Percentiles rank a stretch among this genome's conserved stretches.
These are phyloP conservation scores for Hiodon tergisus DNA, from an alignment of 2,113 vertebrate species.

Conservation along the genomic window DNA sequence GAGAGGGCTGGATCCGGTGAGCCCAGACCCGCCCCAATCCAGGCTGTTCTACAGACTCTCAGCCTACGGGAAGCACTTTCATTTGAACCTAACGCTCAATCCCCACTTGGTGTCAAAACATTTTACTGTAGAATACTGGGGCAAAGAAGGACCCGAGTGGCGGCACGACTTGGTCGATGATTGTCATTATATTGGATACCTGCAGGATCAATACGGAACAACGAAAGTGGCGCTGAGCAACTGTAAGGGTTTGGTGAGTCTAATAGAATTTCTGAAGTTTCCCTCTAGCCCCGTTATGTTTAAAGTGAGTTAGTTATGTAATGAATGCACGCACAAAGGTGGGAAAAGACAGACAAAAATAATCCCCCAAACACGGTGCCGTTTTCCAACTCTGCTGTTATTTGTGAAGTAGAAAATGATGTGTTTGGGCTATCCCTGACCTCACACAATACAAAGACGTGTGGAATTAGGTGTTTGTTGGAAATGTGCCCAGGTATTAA, in stretches of 20 bases:
- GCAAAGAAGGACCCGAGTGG: slow-evolving; percentile 81
- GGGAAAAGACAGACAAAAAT: too few relatives aligned
- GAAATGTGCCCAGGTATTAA: background rate
- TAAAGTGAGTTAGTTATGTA: background rate
- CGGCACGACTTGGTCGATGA: slow-evolving; percentile 80
- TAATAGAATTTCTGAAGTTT: background rate
- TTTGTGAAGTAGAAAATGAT: background rate
- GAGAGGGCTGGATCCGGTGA: slow-evolving; percentile 68
- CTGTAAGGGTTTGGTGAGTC: slow-evolving; percentile 95
- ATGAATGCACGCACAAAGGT: background rate
- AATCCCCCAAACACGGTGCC: too few relatives aligned
- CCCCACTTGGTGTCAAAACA: slow-evolving; percentile 92
- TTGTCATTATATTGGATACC: slow-evolving; percentile 91
- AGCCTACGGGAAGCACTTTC: slow-evolving; percentile 98
- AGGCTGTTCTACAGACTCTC: slow-evolving; percentile 94
- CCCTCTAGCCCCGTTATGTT: too few relatives aligned
- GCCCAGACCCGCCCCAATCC: slow-evolving; percentile 71
- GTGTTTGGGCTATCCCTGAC: background rate
- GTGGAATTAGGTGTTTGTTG: background rate
- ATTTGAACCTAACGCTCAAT: slow-evolving; percentile 94
- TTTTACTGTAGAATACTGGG: slow-evolving; percentile 97
- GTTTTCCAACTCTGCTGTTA: background rate
- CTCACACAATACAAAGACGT: background rate
- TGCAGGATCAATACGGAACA: slow-evolving; percentile 77
- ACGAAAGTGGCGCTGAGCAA: slow-evolving; percentile 92